Conservation (phyloP, 2,113 vertebrate species). For the Sarotherodon lohbergeri region DNA sequence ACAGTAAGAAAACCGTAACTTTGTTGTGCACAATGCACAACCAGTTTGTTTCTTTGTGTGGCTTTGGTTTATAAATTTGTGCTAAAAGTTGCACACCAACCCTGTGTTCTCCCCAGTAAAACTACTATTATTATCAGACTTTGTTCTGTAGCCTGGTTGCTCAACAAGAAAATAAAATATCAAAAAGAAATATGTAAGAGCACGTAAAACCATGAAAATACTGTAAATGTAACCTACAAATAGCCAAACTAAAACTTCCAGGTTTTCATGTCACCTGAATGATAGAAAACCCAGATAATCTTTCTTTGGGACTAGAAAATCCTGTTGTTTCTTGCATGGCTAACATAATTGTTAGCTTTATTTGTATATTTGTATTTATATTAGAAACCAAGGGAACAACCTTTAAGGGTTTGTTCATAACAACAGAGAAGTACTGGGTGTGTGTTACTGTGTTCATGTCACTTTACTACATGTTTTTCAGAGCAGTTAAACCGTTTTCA, state of each 20-base stretch:
- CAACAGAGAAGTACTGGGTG: background rate
- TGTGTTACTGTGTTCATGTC: background rate
- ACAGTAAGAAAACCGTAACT: fast-evolving
- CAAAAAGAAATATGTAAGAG: background rate
- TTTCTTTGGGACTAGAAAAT: background rate
- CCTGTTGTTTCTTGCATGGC: background rate
- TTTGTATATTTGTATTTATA: background rate
- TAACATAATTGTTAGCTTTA: background rate
- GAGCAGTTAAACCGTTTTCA: background rate
- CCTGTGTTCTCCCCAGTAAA: background rate
- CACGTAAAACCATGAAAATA: background rate
- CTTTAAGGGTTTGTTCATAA: background rate
- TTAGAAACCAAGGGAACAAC: background rate
- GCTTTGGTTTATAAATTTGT: background rate
- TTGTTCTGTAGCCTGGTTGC: background rate
- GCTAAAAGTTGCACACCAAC: background rate
- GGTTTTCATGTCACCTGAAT: background rate
- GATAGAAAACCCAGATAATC: background rate
- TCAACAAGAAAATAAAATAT: background rate
- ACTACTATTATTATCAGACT: background rate
- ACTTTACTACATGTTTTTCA: background rate
- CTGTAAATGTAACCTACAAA: background rate
- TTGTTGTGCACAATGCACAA: fast-evolving
- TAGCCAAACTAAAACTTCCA: background rate
- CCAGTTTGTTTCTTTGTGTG: background rate